Evolutionary conservation across 2,888 invertebrate species (phyloP), one percentile per base, ranked within the genome.

Genomic region (Mimumesa dahlbomi): DNA sequence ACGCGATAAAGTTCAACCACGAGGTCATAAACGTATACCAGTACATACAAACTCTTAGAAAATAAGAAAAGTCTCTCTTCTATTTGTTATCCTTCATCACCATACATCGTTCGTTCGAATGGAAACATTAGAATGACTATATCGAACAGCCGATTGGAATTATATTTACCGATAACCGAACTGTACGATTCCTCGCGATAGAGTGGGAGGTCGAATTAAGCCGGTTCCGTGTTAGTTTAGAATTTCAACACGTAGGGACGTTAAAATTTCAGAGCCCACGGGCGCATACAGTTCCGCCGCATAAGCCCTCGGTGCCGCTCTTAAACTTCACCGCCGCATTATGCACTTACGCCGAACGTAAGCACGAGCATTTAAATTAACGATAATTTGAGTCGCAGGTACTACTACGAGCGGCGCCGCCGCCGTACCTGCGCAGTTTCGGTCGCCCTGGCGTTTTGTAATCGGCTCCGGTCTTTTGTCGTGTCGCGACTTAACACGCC

Each of bases 361-460:
- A 79, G 69, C 68, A 56, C 56, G 48, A 40, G 76, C 72, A 74
- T 83, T 80, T 74, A 73, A 79, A 83, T 83, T 77, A 79, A 80
- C 80, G 73, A 73, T 82, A 77, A 80, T 83, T 81, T 63, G 53
- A 69, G 65, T 71, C 67, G 68, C 64, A 59, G 65, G 59, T 63
- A 65, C 36, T n/a, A n/a, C n/a, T n/a, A 45, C 77, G 46, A 65
- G 50, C 69, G 48, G 46, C 34, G 11, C 58, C 49, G 31, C 45
- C 45, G 19, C 6, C 11, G 19, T 22, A 16, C 14, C 22, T 36
- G 63, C 50, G 49, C 56, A 56, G 58, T 78, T 72, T 58, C 50
- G 40, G 43, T 25, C 6, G 22, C 45, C 4, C 57, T 49, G 52
- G 46, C 59, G 63, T n/a, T n/a, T n/a, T n/a, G n/a, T 68, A 64